Conservation (phyloP, 1,140 invertebrate genomes). For the Planococcus citri region DNA sequence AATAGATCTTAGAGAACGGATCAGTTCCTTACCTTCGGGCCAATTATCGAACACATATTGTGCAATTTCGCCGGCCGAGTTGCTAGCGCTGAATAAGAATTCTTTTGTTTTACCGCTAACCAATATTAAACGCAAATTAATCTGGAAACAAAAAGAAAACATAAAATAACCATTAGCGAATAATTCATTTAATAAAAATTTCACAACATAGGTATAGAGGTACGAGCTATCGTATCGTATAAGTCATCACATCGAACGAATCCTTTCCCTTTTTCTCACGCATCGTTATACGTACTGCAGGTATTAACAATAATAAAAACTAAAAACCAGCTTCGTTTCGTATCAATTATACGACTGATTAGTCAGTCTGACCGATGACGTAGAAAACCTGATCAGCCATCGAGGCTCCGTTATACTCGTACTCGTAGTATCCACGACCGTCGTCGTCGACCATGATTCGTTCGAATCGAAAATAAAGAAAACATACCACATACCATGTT, state of each 20-base stretch:
- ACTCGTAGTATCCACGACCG: not conserved
- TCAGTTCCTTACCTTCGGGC: slow-evolving; percentile 63
- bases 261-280: not conserved
- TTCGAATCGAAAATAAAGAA: too few relatives aligned
- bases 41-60: slow-evolving; percentile 98
- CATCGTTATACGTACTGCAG: not conserved
- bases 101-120: slow-evolving; percentile 98
- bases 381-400: not conserved
- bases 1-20: too few relatives aligned
- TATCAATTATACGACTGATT: not conserved
- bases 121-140: slow-evolving; percentile 91
- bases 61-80: slow-evolving; percentile 95
- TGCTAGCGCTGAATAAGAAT: slow-evolving; percentile 90
- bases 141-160: slow-evolving; percentile 50
- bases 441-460: too few relatives aligned
- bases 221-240: not conserved
- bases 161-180: not conserved
- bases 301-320: not conserved
- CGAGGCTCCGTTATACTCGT: not conserved
- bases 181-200: too few relatives aligned
- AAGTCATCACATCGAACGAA: not conserved
- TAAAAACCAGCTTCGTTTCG: not conserved
- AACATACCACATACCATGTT: too few relatives aligned
- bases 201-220: too few relatives aligned
- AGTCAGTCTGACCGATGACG: not conserved